Conservation (phyloP, 2,888 invertebrate species). For the Agonopterix heracliana region DNA sequence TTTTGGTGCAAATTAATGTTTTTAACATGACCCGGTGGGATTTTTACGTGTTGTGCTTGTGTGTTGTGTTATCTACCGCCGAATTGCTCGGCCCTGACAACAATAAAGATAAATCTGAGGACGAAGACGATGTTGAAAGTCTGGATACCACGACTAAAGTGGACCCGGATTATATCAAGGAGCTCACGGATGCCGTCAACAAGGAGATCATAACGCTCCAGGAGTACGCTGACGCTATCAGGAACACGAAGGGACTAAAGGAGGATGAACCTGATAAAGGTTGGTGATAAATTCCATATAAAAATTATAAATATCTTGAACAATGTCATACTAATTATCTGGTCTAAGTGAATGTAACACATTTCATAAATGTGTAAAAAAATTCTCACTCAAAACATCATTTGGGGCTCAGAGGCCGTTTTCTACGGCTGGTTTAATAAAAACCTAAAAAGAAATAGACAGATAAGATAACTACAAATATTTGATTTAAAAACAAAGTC, state of each 20-base stretch:
- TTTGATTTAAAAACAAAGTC: too few species aligned
- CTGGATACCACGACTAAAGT: slow-evolving; percentile 27
- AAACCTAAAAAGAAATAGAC: too few species aligned
- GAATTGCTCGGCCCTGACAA: slow-evolving; percentile 55
- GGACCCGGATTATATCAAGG: slow-evolving; percentile 42
- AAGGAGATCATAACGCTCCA: slow-evolving; percentile 46
- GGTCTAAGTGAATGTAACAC: too few species aligned
- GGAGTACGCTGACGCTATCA: slow-evolving; percentile 53
- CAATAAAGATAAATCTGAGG: slow-evolving; percentile 36
- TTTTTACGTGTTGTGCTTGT: slow-evolving; percentile 41
- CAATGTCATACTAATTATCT: too few species aligned
- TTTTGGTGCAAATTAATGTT: slow-evolving; percentile 27
- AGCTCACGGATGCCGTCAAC: slow-evolving; percentile 46
- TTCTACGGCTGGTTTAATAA: too few species aligned
- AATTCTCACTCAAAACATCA: too few species aligned
- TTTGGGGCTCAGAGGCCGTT: too few species aligned
- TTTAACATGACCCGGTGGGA: slow-evolving; percentile 39
- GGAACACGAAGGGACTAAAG: slow-evolving; percentile 37
- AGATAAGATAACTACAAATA: too few species aligned
- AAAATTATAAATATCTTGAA: background rate
- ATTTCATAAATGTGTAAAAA: too few species aligned
- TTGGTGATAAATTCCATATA: slow-evolving; percentile 13
- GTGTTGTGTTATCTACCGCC: slow-evolving; percentile 38
- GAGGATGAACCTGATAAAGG: slow-evolving; percentile 29
- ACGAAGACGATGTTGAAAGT: slow-evolving; percentile 33